Conservation (phyloP, 2,113 vertebrate species). For the Mobula hypostoma region DNA sequence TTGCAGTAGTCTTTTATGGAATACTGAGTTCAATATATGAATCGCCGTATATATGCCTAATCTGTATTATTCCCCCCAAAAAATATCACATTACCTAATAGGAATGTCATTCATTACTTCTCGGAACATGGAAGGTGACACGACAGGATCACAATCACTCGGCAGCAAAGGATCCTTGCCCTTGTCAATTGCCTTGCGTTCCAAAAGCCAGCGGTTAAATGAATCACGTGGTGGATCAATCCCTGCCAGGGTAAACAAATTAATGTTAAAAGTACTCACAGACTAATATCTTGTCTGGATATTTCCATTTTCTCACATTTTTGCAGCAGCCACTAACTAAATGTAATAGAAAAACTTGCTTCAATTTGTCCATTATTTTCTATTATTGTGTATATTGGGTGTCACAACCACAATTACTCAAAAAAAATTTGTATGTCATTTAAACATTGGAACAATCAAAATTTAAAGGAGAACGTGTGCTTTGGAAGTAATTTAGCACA, state of each 20-base stretch:
- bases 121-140: slow-evolving; percentile 96
- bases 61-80: background rate
- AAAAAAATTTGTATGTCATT: background rate
- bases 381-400: background rate
- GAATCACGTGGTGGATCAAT: slow-evolving; percentile 93
- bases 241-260: slow-evolving; percentile 54
- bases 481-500: background rate
- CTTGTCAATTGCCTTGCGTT: slow-evolving; percentile 90
- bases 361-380: background rate
- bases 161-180: slow-evolving; percentile 85
- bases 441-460: background rate
- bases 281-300: background rate
- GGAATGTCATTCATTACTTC: slow-evolving; percentile 99
- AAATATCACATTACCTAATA: slow-evolving; percentile 67
- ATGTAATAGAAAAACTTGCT: background rate
- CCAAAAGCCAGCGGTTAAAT: slow-evolving; percentile 94
- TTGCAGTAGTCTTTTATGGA: background rate
- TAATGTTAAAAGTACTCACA: background rate
- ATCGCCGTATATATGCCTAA: background rate
- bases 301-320: background rate
- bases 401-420: background rate
- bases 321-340: background rate
- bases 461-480: background rate
- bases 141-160: slow-evolving; percentile 83
- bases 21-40: no score